These are phyloP conservation scores for Physella acuta DNA, from an alignment of 1,140 invertebrate species.

Conservation along the genomic window DNA sequence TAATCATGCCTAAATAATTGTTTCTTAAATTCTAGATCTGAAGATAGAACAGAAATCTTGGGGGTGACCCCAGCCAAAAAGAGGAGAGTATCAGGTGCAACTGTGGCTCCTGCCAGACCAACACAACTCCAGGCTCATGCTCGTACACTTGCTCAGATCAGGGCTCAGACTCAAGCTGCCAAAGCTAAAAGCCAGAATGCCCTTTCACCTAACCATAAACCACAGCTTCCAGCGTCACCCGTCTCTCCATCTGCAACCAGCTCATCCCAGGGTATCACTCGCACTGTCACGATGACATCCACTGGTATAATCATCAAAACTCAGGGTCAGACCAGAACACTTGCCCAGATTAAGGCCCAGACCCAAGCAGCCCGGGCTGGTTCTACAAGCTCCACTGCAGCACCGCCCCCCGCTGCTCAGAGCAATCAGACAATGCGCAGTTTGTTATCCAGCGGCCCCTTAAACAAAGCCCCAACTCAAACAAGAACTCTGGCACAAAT, in stretches of 20 bases:
- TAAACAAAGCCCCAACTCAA: conserved; percentile 31
- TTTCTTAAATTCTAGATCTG: conserved; percentile 10
- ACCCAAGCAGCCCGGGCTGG: conserved; percentile 44
- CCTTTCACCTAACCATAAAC: background rate
- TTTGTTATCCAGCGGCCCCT: conserved; percentile 21
- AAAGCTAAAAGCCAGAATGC: conserved; percentile 28
- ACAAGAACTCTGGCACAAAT: conserved; percentile 55
- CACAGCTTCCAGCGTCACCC: background rate
- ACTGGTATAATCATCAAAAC: conserved; percentile 28
- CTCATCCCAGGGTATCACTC: conserved; percentile 24
- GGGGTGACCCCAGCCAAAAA: conserved; percentile 29
- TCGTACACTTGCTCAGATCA: conserved; percentile 47
- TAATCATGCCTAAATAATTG: background rate
- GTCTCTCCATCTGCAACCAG: conserved; percentile 10
- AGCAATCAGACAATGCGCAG: conserved; percentile 28
- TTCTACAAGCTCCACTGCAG: conserved; percentile 13
- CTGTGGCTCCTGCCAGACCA: conserved; percentile 12
- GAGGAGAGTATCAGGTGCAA: conserved; percentile 15
- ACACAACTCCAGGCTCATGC: conserved; percentile 39
- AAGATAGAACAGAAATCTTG: conserved; percentile 24
- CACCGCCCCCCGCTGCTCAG: background rate
- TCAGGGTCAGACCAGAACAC: conserved; percentile 47
- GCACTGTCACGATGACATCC: conserved; percentile 23
- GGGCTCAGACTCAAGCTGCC: conserved; percentile 44
- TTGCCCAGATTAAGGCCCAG: conserved; percentile 56